Conservation (phyloP, 1,140 invertebrate genomes). For the Diuraphis noxia region DNA sequence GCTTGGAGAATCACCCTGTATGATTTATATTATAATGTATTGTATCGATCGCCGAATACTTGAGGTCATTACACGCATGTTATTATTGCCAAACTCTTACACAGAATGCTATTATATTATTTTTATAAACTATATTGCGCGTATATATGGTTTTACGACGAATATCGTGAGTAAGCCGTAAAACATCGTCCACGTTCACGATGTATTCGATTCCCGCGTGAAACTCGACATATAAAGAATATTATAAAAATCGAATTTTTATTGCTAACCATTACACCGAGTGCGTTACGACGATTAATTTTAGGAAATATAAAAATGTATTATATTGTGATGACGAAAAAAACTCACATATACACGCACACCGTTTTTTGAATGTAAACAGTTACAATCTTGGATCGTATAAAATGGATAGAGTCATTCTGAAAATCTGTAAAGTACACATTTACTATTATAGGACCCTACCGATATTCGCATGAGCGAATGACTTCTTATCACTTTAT, state of each 20-base stretch:
- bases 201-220: conserved; percentile 9
- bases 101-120: background rate
- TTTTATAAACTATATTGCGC: background rate
- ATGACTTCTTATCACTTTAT: too few relatives aligned
- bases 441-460: too few relatives aligned
- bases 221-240: background rate
- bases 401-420: too few relatives aligned
- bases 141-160: conserved; percentile 15
- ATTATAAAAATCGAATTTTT: conserved; percentile 30
- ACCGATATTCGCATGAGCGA: too few relatives aligned
- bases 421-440: too few relatives aligned
- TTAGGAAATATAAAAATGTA: background rate
- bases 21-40: background rate
- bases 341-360: background rate
- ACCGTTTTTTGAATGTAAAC: background rate
- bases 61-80: background rate
- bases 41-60: background rate
- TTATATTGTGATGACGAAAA: background rate
- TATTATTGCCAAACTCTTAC: conserved; percentile 4
- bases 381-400: background rate
- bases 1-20: background rate
- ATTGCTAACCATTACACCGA: background rate
- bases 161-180: background rate
- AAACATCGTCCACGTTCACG: background rate
- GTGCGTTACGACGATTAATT: background rate